phyloP scores from a whole-genome alignment of 2,113 vertebrate species.

The Clupea harengus region DNA sequence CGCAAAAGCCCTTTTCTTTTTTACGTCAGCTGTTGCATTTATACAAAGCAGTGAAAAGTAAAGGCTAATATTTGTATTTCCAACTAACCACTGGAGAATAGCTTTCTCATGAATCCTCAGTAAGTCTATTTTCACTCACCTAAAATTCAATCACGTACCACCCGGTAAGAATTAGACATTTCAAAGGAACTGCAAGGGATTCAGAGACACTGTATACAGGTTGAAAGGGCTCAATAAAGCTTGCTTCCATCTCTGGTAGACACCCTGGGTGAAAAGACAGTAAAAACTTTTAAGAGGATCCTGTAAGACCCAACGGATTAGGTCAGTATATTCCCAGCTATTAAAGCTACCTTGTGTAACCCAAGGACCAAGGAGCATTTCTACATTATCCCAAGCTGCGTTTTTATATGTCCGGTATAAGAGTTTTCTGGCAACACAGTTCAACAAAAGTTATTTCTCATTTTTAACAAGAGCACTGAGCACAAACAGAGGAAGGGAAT shows the following conservation, averaged over 20 bases:
- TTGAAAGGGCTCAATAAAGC: background rate
- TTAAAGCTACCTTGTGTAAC: background rate
- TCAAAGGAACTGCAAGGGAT: background rate
- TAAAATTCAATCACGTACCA: background rate
- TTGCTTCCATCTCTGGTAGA: background rate
- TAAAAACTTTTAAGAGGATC: background rate
- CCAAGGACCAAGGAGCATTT: background rate
- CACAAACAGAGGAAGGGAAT: too few species aligned
- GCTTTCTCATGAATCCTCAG: background rate
- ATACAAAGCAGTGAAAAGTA: background rate
- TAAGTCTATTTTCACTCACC: background rate
- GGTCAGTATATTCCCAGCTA: conserved; percentile 7
- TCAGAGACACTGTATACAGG: background rate
- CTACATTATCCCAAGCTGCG: background rate
- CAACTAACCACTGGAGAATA: background rate
- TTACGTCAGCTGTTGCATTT: background rate
- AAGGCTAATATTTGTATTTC: background rate
- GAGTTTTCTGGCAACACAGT: background rate
- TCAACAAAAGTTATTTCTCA: background rate
- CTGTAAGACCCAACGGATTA: background rate
- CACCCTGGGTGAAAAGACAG: background rate
- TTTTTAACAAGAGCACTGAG: background rate
- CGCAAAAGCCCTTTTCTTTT: background rate
- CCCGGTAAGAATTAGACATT: background rate
- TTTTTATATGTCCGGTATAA: background rate